phyloP scores from a whole-genome alignment of 1,140 invertebrate species.

The Brachionus manjavacas region DNA sequence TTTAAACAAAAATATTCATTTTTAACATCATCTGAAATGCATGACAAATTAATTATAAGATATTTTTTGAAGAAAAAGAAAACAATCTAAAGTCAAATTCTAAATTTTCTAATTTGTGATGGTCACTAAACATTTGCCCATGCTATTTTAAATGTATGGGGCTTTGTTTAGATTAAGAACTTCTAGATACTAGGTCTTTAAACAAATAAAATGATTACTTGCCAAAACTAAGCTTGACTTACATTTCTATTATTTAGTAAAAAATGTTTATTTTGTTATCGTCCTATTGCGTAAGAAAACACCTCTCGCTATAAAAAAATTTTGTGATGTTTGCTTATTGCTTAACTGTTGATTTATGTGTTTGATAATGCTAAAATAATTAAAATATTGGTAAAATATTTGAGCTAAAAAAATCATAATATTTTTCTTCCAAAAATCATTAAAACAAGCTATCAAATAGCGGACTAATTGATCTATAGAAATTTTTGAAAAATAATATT shows the following conservation, averaged over 20 bases:
- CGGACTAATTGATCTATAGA: background rate
- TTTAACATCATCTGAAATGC: background rate
- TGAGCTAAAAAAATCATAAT: background rate
- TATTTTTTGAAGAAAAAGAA: background rate
- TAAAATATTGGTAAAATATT: background rate
- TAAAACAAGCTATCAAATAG: background rate
- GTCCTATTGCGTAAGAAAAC: background rate
- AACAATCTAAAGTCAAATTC: background rate
- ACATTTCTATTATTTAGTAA: background rate
- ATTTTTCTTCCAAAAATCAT: background rate
- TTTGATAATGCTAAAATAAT: background rate
- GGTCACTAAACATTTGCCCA: background rate
- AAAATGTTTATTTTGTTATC: background rate
- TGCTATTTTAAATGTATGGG: background rate
- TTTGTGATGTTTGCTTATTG: background rate
- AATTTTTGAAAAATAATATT: background rate
- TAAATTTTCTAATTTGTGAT: background rate
- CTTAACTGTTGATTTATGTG: background rate
- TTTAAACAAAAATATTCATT: background rate
- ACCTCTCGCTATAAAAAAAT: background rate
- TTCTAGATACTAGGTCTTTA: background rate
- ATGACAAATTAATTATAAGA: slow-evolving; percentile 26
- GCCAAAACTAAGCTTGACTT: background rate
- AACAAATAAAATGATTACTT: background rate
- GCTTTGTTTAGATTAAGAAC: background rate